phyloP scores from a whole-genome alignment of 1,140 invertebrate genomes.

The Drosophila biarmipes region DNA sequence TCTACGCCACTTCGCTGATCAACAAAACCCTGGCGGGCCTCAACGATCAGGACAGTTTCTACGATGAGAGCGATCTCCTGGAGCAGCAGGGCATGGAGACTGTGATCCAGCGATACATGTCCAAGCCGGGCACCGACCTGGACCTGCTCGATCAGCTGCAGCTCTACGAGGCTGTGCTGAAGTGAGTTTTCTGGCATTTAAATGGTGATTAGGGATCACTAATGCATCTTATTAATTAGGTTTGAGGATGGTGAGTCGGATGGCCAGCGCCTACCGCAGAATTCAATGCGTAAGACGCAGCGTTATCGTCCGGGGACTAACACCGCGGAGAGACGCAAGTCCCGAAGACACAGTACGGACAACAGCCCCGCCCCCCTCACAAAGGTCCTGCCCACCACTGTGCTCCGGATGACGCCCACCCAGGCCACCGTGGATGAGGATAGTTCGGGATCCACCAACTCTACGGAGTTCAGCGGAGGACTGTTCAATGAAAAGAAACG shows the following conservation, averaged over 20 bases:
- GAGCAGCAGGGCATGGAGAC: conserved; percentile 98
- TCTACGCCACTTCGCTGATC: conserved; percentile 98
- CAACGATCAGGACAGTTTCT: conserved; percentile 98
- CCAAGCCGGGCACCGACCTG: conserved; percentile 95
- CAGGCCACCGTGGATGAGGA: conserved; percentile 84
- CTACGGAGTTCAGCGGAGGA: conserved; percentile 74
- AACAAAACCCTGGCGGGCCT: conserved; percentile 98
- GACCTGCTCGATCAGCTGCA: conserved; percentile 97
- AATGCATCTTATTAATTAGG: conserved; percentile 24
- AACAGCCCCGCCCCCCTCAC: conserved; percentile 86
- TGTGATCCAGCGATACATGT: conserved; percentile 96
- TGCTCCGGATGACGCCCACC: conserved; percentile 70
- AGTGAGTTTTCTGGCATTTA: conserved; percentile 86
- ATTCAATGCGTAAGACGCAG: conserved; percentile 91
- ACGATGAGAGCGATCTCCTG: conserved; percentile 97
- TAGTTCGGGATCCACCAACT: conserved; percentile 82
- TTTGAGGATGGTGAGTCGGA: conserved; percentile 84
- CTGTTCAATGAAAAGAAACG: conserved; percentile 78
- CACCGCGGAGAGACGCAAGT: conserved; percentile 90
- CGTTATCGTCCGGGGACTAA: conserved; percentile 88
- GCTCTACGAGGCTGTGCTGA: conserved; percentile 97
- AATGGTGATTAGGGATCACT: conserved; percentile 86
- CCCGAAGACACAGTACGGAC: conserved; percentile 90
- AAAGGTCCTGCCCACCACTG: conserved; percentile 72
- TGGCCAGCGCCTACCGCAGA: conserved; percentile 87